Conservation (phyloP, 2,888 invertebrate genomes). For the Chesias legatella region DNA sequence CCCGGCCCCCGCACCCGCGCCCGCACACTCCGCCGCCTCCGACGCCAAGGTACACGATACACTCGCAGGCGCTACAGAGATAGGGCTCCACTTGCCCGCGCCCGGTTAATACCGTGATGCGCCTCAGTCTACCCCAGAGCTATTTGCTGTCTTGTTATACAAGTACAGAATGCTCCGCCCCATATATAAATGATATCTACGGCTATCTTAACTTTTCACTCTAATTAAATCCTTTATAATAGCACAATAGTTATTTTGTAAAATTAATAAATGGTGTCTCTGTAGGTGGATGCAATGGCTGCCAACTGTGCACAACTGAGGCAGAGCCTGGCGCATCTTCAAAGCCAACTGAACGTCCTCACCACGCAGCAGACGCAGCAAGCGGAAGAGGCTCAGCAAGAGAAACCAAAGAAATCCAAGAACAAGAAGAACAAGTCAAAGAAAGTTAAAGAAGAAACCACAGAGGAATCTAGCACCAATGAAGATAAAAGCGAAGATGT, state of each 20-base stretch:
- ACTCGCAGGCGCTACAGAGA: no score
- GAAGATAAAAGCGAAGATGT: constrained; percentile 1
- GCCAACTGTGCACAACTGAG: constrained; percentile 81
- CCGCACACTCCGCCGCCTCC: constrained; percentile 35
- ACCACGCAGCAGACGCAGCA: constrained; percentile 48
- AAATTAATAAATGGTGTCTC: constrained; percentile 3
- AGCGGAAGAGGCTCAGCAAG: constrained; percentile 55
- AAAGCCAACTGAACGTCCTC: constrained; percentile 76
- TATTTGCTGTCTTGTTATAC: no score
- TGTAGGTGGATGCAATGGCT: constrained; percentile 81
- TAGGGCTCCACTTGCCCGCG: no score
- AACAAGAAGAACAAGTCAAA: constrained; percentile 54
- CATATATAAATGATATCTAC: no score
- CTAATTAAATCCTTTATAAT: no score
- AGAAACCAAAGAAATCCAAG: constrained; percentile 64
- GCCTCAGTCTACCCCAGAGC: no score
- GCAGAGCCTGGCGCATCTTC: constrained; percentile 80
- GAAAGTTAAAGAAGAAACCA: constrained; percentile 35
- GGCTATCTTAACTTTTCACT: neutral
- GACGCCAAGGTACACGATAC: constrained; percentile 58
- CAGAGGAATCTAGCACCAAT: constrained; percentile 36
- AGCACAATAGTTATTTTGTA: no score
- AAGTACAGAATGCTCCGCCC: no score
- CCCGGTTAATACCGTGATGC: no score
- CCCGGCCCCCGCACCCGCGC: constrained; percentile 41